Evolutionary conservation across 2,888 invertebrate genomes (phyloP).

Genomic region (Tinea pellionella): DNA sequence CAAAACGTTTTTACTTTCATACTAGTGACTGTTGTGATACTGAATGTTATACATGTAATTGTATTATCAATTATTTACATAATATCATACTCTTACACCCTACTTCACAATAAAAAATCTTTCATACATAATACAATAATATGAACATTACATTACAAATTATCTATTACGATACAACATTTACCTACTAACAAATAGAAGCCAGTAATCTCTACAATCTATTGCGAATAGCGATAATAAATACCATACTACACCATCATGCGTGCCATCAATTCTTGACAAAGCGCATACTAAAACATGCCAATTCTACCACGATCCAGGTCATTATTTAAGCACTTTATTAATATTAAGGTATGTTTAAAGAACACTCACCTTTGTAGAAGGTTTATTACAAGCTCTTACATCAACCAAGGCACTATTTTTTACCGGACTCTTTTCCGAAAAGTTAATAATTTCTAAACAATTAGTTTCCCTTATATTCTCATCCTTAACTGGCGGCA

Average conservation of each 20-base stretch:
- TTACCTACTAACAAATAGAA: neutral
- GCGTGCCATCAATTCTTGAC: neutral
- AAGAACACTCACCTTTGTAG: conserved; percentile 66
- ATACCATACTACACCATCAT: neutral
- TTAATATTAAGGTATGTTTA: conserved; percentile 4
- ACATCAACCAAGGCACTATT: conserved; percentile 70
- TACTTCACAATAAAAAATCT: too few relatives aligned
- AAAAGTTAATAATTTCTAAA: conserved; percentile 55
- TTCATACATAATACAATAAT: too few relatives aligned
- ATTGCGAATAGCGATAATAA: neutral
- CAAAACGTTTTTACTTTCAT: too few relatives aligned
- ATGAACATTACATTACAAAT: too few relatives aligned
- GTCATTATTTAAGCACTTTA: too few relatives aligned
- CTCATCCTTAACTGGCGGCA: conserved; percentile 67
- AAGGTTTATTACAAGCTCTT: conserved; percentile 76
- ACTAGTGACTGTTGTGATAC: too few relatives aligned
- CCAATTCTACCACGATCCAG: neutral
- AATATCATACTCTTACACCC: too few relatives aligned
- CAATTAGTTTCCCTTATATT: conserved; percentile 57
- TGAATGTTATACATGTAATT: too few relatives aligned
- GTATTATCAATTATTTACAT: too few relatives aligned
- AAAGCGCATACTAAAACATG: neutral
- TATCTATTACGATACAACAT: neutral
- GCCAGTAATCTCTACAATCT: neutral
- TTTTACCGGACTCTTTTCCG: conserved; percentile 61